These are phyloP conservation scores for Pangasius djambal DNA, from an alignment of 2,797 vertebrate species.

Conservation along the genomic window DNA sequence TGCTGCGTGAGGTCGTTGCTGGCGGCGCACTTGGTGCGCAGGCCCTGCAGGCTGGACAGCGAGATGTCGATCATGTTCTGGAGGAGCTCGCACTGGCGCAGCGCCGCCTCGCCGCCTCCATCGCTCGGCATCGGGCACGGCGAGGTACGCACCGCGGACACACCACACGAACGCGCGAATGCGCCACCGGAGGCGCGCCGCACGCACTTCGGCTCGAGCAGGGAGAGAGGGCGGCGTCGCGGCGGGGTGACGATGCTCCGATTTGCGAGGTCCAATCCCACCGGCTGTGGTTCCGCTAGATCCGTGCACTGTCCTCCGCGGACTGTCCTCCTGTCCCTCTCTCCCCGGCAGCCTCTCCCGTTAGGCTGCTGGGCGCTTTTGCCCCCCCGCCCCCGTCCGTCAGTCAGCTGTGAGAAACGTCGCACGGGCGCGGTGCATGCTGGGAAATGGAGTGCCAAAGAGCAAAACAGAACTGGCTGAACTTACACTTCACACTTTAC, in stretches of 20 bases:
- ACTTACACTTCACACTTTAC: background rate
- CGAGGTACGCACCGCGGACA: constrained; percentile 77
- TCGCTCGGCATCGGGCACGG: constrained; percentile 90
- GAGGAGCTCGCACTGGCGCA: constrained; percentile 95
- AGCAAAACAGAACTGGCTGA: background rate
- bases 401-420: constrained; percentile 82
- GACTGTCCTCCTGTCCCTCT: constrained; percentile 35
- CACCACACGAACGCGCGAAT: constrained; percentile 63
- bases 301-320: constrained; percentile 14
- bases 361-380: constrained; percentile 3
- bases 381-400: constrained; percentile 62
- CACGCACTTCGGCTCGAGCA: constrained; percentile 22
- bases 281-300: constrained; percentile 2
- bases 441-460: constrained; percentile 82
- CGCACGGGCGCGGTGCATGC: constrained; percentile 69
- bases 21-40: constrained; percentile 94
- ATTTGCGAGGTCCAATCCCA: constrained; percentile 1
- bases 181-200: constrained; percentile 37
- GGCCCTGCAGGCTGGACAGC: constrained; percentile 93
- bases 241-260: background rate
- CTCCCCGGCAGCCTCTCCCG: constrained; percentile 55
- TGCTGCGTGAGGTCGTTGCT: constrained; percentile 98
- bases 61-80: constrained; percentile 99
- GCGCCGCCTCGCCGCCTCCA: constrained; percentile 88
- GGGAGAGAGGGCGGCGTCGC: background rate